Evolutionary conservation across 2,113 vertebrate species (phyloP), one percentile per base, ranked within the genome.

Genomic region (Atherinomorus stipes): DNA sequence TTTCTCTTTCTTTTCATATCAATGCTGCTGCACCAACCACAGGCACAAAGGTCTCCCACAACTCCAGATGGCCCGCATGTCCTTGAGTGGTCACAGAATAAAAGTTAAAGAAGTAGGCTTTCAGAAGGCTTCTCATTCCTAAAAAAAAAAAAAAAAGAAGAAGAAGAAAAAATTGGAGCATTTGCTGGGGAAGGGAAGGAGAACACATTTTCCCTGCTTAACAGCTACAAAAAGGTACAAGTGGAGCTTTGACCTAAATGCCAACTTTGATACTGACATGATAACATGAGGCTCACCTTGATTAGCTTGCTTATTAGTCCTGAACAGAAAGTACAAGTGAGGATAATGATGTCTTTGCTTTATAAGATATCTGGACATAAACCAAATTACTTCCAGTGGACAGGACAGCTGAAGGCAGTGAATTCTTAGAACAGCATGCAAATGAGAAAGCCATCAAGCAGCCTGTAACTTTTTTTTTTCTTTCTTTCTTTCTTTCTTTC

Each of bases 61-160:
- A 49, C 52, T 85, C 75, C 85, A 85, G 75, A 80, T 88, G 85
- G 78, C 62, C 64, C 42, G 66, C 50, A 62, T 67, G 83, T 87
- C 85, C 86, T 85, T 82, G 73, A 80, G 62, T 80, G 67, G 60
- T 50, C 23, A 8, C 8, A 64, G 64, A 45, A 52, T 45, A 59
- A 45, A 67, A 79, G 68, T 71, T 66, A 66, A 71, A 84, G 60
- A 83, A 64, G 58, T 22, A 49, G 34, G 45, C 26, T 18, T 78
- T 21, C 49, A 58, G 34, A 67, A 54, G 71, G 38, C 16, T 26
- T 62, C 45, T 57, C 49, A 42, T 71, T 64, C 34, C 49, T 63
- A n/a, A 47, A 7, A 19, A 47, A 45, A 45, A 4, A 45, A 45
- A 42, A 42, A 42, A 42, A 34, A 34, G 4, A 47, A n/a, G 16